Evolutionary conservation across 2,113 vertebrate genomes (phyloP).

Genomic region (Poeciliopsis turrubarensis): DNA sequence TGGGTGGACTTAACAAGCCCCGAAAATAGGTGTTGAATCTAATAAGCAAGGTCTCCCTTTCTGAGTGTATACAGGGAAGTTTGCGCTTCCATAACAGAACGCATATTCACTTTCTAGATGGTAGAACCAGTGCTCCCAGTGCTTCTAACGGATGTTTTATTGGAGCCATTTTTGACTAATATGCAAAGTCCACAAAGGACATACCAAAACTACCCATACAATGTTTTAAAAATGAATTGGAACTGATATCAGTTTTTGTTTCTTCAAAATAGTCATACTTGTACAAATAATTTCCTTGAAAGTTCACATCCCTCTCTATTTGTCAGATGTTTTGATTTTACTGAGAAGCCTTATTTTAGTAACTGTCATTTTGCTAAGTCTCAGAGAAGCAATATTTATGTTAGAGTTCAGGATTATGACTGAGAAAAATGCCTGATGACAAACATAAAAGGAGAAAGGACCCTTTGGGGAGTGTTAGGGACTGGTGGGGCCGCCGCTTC

Average conservation of each 20-base stretch:
- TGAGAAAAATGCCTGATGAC: conserved; percentile 52
- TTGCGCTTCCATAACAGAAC: conserved; percentile 64
- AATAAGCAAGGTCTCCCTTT: conserved; percentile 77
- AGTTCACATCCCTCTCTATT: not conserved
- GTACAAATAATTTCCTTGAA: not conserved
- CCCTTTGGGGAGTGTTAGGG: conserved; percentile 63
- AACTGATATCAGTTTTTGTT: too few species aligned
- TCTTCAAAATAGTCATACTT: too few species aligned
- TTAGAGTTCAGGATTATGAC: conserved; percentile 51
- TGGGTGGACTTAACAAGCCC: conserved; percentile 83
- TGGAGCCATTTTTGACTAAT: too few species aligned
- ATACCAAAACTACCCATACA: too few species aligned
- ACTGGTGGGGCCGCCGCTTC: conserved; percentile 56
- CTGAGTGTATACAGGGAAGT: conserved; percentile 84
- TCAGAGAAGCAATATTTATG: conserved; percentile 44
- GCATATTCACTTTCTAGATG: conserved; percentile 32
- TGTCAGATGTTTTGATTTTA: conserved; percentile 22
- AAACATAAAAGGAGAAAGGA: conserved; percentile 52
- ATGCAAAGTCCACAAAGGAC: too few species aligned
- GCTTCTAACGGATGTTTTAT: too few species aligned
- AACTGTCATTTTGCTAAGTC: conserved; percentile 52
- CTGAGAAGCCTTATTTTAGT: conserved; percentile 46
- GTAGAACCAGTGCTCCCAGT: conserved; percentile 11
- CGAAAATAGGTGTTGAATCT: conserved; percentile 84
- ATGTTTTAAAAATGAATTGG: too few species aligned